Evolutionary conservation across 2,888 invertebrate genomes (phyloP), one percentile per base, ranked within the genome.

Genomic region (Drosophila merina): DNA sequence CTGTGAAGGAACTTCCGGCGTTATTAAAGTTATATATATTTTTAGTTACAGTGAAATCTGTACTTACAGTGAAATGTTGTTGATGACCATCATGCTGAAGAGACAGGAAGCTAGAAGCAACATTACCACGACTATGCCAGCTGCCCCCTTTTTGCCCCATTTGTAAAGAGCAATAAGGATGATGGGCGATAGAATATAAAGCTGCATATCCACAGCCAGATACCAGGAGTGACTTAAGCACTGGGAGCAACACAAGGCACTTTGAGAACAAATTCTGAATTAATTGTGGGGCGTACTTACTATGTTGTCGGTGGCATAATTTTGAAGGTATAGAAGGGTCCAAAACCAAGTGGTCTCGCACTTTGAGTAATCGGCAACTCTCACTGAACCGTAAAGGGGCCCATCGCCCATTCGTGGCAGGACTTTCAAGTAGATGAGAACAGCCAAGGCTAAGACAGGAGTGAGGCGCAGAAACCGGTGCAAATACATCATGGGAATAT

Each of bases 141-240:
- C 74, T 0, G 55, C 57, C 20, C 81, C 88, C 25, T 81, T 82
- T 3, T 63, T 76, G 14, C 84, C 82, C 90, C 89, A 90, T 45
- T 79, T 86, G 73, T 90, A 91, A n/a, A 93, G 77, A 0, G 92
- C 91, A 59, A 92, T 91, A 26, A 94, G 81, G 5, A 93, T 77
- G 3, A 93, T 57, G 0, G 93, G 93, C 0, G 93, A 92, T n/a
- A 93, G 60, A 57, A 93, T 86, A 75, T 92, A 93, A 20, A 93
- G 86, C 79, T 94, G 93, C 89, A 93, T 93, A 63, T 94, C 93
- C 4, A 93, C 92, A 2, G 93, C 92, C 25, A 94, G 81, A 70
- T 93, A 94, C 94, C 94, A 94, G 2, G 93, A 90, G 73, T 93
- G 93, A 10, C 89, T 88, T 58, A 93, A 72, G 76, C 93, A 94